These are phyloP conservation scores for Elmis aenea DNA, from an alignment of 2,888 invertebrate genomes.

Conservation along the genomic window DNA sequence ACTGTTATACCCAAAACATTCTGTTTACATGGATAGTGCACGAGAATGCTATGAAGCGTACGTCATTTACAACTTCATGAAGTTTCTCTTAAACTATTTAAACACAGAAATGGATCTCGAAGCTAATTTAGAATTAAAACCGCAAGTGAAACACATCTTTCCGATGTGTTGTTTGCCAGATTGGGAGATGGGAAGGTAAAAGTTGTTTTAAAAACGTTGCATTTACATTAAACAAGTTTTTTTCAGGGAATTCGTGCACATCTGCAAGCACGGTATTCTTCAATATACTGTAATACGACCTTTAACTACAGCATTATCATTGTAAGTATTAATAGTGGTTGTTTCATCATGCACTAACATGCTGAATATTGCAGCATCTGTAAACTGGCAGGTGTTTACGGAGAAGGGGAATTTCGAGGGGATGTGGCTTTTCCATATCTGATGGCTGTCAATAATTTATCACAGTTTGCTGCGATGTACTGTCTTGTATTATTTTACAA, in stretches of 20 bases:
- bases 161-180: conserved; percentile 88
- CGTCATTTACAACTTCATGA: conserved; percentile 97
- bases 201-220: conserved; percentile 2
- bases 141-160: conserved; percentile 84
- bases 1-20: conserved; percentile 76
- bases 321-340: conserved; percentile 59
- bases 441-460: conserved; percentile 80
- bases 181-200: conserved; percentile 86
- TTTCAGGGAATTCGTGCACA: conserved; percentile 82
- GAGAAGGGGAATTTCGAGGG: conserved; percentile 84
- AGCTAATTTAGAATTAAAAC: conserved; percentile 71
- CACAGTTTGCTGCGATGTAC: conserved; percentile 95
- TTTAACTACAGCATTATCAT: conserved; percentile 81
- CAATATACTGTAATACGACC: conserved; percentile 93
- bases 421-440: conserved; percentile 87
- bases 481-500: conserved; percentile 90
- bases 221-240: conserved; percentile 3
- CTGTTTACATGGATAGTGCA: conserved; percentile 88
- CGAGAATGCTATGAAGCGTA: conserved; percentile 97
- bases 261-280: conserved; percentile 93
- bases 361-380: conserved; percentile 75
- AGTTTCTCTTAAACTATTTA: conserved; percentile 85
- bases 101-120: conserved; percentile 84
- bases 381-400: conserved; percentile 78
- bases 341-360: conserved; percentile 1